These are phyloP conservation scores for Sminthurides aquaticus DNA, from an alignment of 2,888 invertebrate species.

Conservation along the genomic window DNA sequence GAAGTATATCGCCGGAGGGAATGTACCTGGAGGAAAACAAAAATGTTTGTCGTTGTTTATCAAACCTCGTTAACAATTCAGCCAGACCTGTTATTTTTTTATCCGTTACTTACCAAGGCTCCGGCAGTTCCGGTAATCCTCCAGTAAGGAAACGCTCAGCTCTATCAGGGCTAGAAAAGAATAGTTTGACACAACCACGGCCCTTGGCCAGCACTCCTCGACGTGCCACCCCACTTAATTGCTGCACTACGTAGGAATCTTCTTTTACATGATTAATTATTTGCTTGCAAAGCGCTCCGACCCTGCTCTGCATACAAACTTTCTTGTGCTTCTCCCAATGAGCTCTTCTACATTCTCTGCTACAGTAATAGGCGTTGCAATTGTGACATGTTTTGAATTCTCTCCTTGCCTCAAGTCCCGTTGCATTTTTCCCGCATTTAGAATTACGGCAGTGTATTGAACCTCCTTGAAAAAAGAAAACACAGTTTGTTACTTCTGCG, in stretches of 20 bases:
- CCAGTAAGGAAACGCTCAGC: constrained; percentile 69
- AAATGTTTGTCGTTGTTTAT: neutral
- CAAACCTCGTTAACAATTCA: too few relatives aligned
- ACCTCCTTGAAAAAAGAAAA: constrained; percentile 51
- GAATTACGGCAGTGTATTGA: constrained; percentile 70
- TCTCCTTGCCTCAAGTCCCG: constrained; percentile 65
- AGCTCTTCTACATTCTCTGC: constrained; percentile 75
- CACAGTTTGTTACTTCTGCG: neutral
- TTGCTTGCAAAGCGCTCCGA: constrained; percentile 73
- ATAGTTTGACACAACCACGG: constrained; percentile 82
- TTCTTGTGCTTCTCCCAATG: constrained; percentile 92
- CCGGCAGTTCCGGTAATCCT: constrained; percentile 69
- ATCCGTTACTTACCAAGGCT: constrained; percentile 58
- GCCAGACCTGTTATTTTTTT: neutral
- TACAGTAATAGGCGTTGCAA: constrained; percentile 90
- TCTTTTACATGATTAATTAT: constrained; percentile 49
- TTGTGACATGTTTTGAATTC: constrained; percentile 63
- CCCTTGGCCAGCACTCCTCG: constrained; percentile 77
- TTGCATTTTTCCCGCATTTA: constrained; percentile 67
- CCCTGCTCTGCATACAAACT: constrained; percentile 64
- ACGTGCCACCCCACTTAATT: constrained; percentile 71
- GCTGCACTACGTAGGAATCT: constrained; percentile 52
- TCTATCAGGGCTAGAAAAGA: constrained; percentile 77
- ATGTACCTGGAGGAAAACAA: constrained; percentile 53
- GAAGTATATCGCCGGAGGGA: constrained; percentile 74